Base-by-base conservation (phyloP, 2,888 invertebrate species). In the Eulithis prunata region DNA sequence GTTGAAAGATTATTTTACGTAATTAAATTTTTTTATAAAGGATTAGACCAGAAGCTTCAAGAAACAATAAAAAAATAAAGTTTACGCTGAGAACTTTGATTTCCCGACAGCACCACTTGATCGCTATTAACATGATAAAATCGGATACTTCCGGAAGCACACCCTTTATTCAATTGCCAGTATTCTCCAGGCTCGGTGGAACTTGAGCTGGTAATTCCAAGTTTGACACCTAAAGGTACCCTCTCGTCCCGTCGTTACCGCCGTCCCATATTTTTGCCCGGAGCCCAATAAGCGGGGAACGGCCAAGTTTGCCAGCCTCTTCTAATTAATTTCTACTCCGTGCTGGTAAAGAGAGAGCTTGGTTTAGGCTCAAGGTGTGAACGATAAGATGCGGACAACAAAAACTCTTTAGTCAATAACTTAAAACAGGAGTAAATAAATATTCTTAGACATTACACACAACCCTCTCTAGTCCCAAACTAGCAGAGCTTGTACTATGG, bases 241-340 rank as follows among this genome's bases (percentile, higher is more conserved):
- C 49, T 65, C 54, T 67, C 46, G 47, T 61, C 58, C 64, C 59
- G 52, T 78, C 81, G 77, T 83, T 78, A 76, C 74, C 75, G 76
- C 78, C 84, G 87, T 86, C 89, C 83, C 89, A 90, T 90, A 90
- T 91, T 89, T 90, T 90, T 89, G 85, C 86, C 78, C 78, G 77
- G 77, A 82, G 86, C 89, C 89, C 89, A 91, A 90, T 91, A 91
- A 90, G 85, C 85, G 84, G 70, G 80, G 79, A 77, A 82, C 82
- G 85, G 79, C 81, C 85, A 89, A 90, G 86, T 90, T 90, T 88
- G 85, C 89, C 84, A 86, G 88, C 89, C 87, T 89, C 86, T 87
- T 90, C 89, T 90, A 90, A 90, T 90, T 90, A 90, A 90, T 90
- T 90, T 90, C 90, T 85, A 86, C 89, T 89, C 83, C 86, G 87